Base-by-base conservation (phyloP, 53 echinoderm and acorn worm genomes). In the Mesocentrotus franciscanus region DNA sequence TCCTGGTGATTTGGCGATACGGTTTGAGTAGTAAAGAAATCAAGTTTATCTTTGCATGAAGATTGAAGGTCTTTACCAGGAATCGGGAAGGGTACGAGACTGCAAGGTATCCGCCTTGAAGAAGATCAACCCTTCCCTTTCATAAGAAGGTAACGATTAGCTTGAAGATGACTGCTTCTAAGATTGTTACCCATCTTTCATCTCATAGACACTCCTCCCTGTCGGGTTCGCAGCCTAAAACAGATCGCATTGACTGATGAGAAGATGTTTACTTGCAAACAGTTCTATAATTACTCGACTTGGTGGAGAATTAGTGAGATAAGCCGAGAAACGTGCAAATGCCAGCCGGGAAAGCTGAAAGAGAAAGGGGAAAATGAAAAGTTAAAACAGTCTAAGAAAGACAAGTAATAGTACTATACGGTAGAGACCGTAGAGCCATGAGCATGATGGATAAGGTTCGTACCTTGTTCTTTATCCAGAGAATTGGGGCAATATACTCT, bases 91-190 rank as follows among this genome's bases (percentile, higher is more conserved):
- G 58, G 27, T 27, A n/a, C 87, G 58, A 58, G 2, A 29, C 58
- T 13, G 57, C 27, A 58, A 58, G 10, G 58, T 57, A 87, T 87
- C 87, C 87, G 87, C 87, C 87, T 87, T 87, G 57, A 87, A 87
- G 29, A 58, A 58, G 56, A 57, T 58, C 56, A 87, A 27, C 87
- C 87, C 87, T 87, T 87, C 87, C 87, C 87, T 87, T 87, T 87
- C n/a, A 87, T 29, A 35, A 58, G 58, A 87, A 16, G 84, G 17
- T 84, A 84, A 42, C 24, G 84, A 84, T 84, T 9, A 39, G 39
- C 18, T 49, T 36, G 84, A 84, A 79, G 36, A 84, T 0, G 57
- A 29, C 9, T 27, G 59, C 87, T 58, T 2, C 87, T 84, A 20
- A 17, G 24, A 36, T 32, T 49, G 17, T 49, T 49, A 16, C n/a